Evolutionary conservation across 2,888 invertebrate genomes (phyloP).

Genomic region (Macrophya annulata): DNA sequence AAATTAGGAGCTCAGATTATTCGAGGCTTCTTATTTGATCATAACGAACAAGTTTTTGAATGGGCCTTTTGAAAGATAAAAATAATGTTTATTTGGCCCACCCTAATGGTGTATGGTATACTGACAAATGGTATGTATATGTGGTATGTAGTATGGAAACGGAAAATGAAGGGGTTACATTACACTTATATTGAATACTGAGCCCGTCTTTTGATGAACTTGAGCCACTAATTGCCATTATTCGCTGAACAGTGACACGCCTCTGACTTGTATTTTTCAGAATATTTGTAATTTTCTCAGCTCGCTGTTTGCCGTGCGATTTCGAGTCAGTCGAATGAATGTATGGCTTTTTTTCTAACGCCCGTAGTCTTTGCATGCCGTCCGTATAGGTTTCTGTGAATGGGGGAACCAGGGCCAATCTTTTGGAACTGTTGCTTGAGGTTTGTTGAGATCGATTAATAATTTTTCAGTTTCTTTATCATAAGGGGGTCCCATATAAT

Average conservation of each 20-base stretch:
- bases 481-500: conserved; percentile 11
- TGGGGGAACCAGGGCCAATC: background rate
- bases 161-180: too few species aligned
- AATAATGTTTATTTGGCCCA: too few species aligned
- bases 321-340: background rate
- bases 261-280: background rate
- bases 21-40: too few species aligned
- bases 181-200: background rate
- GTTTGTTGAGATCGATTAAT: background rate
- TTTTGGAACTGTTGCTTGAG: conserved; percentile 10
- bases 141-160: too few species aligned
- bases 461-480: background rate
- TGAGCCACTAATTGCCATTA: background rate
- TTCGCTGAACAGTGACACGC: background rate
- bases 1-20: too few species aligned
- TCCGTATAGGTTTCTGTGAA: background rate
- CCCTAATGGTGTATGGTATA: too few species aligned
- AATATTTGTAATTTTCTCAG: background rate
- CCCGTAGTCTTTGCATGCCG: background rate
- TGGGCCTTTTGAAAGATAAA: too few species aligned
- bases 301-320: background rate
- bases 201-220: background rate
- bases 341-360: background rate
- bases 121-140: too few species aligned
- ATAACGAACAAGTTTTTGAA: too few species aligned